phyloP scores from a whole-genome alignment of 2,797 vertebrate species.

The Ptychobarbus kaznakovi region DNA sequence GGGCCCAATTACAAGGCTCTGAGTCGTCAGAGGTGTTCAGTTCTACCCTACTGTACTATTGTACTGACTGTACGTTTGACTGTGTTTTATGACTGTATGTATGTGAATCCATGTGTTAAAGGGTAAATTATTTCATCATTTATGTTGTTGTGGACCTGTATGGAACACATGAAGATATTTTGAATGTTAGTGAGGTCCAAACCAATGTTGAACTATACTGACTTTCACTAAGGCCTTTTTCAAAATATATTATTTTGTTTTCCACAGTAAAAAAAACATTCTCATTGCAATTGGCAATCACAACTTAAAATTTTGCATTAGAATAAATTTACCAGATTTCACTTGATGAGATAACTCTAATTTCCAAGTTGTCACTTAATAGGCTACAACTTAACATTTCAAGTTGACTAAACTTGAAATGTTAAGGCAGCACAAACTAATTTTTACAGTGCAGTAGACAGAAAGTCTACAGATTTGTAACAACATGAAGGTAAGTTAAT shows the following conservation, averaged over 20 bases:
- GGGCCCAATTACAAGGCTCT: constrained; percentile 79
- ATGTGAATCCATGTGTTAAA: not conserved
- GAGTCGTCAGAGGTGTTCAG: constrained; percentile 53
- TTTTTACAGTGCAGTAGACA: not conserved
- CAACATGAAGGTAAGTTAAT: not conserved
- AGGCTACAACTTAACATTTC: too few species aligned
- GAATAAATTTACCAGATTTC: not conserved
- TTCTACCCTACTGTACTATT: constrained; percentile 46
- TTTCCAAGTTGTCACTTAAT: too few species aligned
- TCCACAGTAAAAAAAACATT: not conserved
- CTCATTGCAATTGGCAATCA: not conserved
- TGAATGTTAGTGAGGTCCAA: not conserved
- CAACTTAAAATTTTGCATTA: not conserved
- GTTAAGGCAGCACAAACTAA: too few species aligned
- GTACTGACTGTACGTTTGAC: constrained; percentile 46
- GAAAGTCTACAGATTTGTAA: not conserved
- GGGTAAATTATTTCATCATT: not conserved
- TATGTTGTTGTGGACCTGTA: not conserved
- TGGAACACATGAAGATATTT: not conserved
- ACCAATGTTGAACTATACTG: not conserved
- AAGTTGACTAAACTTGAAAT: not conserved
- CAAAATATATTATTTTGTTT: not conserved
- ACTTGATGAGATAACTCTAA: not conserved
- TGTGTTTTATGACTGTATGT: constrained; percentile 27
- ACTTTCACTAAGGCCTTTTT: not conserved